These are phyloP conservation scores for Aythya baeri DNA, from an alignment of 2,113 vertebrate species.

Conservation along the genomic window DNA sequence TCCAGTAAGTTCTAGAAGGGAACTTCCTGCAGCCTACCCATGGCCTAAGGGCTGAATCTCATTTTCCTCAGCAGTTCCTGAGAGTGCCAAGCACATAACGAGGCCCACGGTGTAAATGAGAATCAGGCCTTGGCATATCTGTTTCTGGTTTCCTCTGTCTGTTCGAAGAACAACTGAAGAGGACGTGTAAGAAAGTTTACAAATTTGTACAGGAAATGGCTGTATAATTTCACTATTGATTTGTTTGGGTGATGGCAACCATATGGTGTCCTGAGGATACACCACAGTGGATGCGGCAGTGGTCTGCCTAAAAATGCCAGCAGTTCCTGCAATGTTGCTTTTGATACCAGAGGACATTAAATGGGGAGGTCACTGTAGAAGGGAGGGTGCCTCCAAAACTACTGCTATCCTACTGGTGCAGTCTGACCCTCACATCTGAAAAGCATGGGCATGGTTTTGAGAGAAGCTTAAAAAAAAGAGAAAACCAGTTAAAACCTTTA, in stretches of 20 bases:
- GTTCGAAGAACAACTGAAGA: neutral
- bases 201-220: slow-evolving; percentile 43
- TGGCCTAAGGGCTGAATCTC: neutral
- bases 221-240: slow-evolving; percentile 33
- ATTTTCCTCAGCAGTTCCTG: neutral
- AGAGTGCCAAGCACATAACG: neutral
- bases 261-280: neutral
- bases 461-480: neutral
- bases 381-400: neutral
- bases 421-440: neutral
- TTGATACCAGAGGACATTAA: accelerated
- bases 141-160: slow-evolving; percentile 14
- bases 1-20: neutral
- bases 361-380: neutral
- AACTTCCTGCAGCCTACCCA: neutral
- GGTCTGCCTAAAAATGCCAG: neutral
- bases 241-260: neutral
- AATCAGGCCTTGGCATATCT: neutral
- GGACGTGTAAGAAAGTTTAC: neutral
- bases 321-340: neutral
- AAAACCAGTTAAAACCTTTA: neutral
- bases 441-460: neutral
- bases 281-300: neutral
- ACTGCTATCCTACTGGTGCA: neutral
- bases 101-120: neutral